phyloP scores from a whole-genome alignment of 1,140 invertebrate species.

The Lepidurus apus region DNA sequence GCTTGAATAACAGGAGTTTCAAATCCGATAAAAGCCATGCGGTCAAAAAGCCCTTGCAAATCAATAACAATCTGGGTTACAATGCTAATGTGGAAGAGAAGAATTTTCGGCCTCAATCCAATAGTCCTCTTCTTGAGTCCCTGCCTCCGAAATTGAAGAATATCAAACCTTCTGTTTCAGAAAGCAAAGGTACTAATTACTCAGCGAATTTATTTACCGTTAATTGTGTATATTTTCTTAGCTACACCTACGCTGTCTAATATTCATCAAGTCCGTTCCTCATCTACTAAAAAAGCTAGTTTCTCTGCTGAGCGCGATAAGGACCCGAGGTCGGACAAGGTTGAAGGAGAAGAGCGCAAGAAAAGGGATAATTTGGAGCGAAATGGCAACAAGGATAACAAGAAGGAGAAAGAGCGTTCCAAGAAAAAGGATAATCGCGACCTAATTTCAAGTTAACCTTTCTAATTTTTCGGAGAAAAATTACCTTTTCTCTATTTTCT shows the following conservation, averaged over 20 bases:
- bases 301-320: slow-evolving; percentile 4
- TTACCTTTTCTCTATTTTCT: background rate
- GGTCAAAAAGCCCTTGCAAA: slow-evolving; percentile 42
- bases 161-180: background rate
- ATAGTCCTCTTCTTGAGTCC: background rate
- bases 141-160: background rate
- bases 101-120: slow-evolving; percentile 23
- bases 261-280: background rate
- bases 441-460: background rate
- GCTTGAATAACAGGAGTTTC: slow-evolving; percentile 39
- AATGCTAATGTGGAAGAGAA: slow-evolving; percentile 22
- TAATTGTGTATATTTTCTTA: slow-evolving; percentile 4
- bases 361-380: background rate
- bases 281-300: background rate
- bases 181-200: slow-evolving; percentile 19
- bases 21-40: slow-evolving; percentile 20
- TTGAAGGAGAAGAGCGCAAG: background rate
- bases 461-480: background rate
- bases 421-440: background rate
- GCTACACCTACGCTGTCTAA: background rate
- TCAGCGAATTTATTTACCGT: slow-evolving; percentile 26
- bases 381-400: background rate
- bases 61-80: slow-evolving; percentile 48
- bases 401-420: background rate
- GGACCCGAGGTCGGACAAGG: background rate